Conservation (phyloP, 2,797 vertebrate genomes). For the Sciurus vulgaris region DNA sequence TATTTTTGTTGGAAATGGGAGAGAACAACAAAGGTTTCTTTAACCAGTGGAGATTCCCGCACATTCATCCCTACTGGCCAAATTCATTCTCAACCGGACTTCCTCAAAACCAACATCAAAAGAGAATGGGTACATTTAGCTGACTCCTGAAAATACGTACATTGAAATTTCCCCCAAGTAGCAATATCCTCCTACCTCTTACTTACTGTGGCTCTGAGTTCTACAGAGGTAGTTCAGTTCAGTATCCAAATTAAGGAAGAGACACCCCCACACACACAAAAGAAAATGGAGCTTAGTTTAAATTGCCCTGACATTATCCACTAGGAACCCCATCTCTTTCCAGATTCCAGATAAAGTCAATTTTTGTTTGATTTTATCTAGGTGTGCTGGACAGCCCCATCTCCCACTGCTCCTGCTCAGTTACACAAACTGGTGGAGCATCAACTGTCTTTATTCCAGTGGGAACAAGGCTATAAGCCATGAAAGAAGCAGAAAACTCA, state of each 20-base stretch:
- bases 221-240: background rate
- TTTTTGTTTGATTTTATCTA: slow-evolving; percentile 23
- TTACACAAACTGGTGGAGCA: background rate
- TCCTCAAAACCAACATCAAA: slow-evolving; percentile 37
- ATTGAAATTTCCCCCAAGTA: background rate
- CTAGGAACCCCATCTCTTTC: background rate
- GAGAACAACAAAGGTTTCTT: background rate
- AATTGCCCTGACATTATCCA: background rate
- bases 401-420: background rate
- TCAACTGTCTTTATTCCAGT: background rate
- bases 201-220: background rate
- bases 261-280: background rate
- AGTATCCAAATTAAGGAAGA: background rate
- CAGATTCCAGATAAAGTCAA: background rate
- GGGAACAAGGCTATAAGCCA: background rate
- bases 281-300: background rate
- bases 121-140: background rate
- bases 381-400: background rate
- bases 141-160: background rate
- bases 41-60: background rate
- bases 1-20: background rate
- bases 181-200: background rate
- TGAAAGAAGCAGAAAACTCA: background rate
- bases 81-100: slow-evolving; percentile 24
- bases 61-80: background rate